Evolutionary conservation across 2,113 vertebrate species (phyloP).

Genomic region (Ageneiosus marmoratus): DNA sequence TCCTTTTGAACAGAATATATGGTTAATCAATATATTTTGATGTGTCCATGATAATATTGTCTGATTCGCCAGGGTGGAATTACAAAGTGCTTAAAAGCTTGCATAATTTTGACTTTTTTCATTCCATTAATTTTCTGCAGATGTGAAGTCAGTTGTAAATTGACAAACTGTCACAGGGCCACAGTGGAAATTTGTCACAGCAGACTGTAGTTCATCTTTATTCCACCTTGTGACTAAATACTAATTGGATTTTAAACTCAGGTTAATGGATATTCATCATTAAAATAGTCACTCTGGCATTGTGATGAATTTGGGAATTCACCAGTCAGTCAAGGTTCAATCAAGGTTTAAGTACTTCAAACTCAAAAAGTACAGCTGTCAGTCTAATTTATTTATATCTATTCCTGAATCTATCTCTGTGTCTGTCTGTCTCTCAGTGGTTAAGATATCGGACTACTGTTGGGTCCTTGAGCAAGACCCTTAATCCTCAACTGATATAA

Average conservation of each 20-base stretch:
- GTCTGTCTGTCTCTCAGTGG: no score
- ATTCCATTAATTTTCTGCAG: background rate
- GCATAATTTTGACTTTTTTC: background rate
- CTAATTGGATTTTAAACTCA: conserved; percentile 25
- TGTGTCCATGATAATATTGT: background rate
- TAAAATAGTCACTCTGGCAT: background rate
- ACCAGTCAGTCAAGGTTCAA: background rate
- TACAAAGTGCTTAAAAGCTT: background rate
- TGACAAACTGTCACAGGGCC: conserved; percentile 14
- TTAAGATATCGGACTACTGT: no score
- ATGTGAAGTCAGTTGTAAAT: conserved; percentile 41
- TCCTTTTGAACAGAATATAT: background rate
- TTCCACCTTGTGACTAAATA: background rate
- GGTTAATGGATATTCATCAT: conserved; percentile 15
- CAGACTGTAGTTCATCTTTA: background rate
- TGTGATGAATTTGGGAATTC: background rate
- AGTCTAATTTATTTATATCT: background rate
- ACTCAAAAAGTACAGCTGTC: background rate
- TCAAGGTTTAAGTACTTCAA: background rate
- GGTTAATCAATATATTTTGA: background rate
- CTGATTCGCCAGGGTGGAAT: background rate
- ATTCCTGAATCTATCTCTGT: no score
- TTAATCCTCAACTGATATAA: no score
- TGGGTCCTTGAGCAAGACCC: no score
- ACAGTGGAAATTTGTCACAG: conserved; percentile 10